Conservation (phyloP, 37 sponge, comb jelly and placozoan genomes). For the Cliona cf. orientalis region DNA sequence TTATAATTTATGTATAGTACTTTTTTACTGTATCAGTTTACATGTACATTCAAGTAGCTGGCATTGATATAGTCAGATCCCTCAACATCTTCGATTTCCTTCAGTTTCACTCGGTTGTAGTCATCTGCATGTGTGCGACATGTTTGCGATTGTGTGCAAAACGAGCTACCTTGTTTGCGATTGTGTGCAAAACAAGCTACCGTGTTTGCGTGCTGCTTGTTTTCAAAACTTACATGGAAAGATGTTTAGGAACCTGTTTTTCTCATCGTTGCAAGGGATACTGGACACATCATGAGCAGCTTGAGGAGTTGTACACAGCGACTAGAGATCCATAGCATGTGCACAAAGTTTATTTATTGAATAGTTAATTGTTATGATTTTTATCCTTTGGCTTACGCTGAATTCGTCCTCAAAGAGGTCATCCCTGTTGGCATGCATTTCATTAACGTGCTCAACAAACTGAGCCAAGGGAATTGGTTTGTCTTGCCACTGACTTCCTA, state of each 20-base stretch:
- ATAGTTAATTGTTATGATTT: neutral
- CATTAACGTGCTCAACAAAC: constrained; percentile 52
- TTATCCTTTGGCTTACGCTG: constrained; percentile 42
- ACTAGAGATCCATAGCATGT: too few species aligned
- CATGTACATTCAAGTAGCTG: constrained; percentile 59
- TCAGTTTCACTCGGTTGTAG: constrained; percentile 33
- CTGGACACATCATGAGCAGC: too few species aligned
- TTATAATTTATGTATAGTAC: too few species aligned
- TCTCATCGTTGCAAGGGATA: constrained; percentile 37
- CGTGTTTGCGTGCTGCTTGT: too few species aligned
- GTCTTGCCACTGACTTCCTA: too few species aligned
- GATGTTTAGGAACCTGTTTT: constrained; percentile 74
- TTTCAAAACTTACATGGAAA: constrained; percentile 65
- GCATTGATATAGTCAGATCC: constrained; percentile 72
- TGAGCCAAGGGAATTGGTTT: constrained; percentile 55
- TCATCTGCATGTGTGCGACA: constrained; percentile 69
- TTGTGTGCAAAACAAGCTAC: too few species aligned
- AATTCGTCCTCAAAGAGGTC: constrained; percentile 73
- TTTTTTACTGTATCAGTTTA: too few species aligned
- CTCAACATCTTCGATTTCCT: neutral
- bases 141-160: too few species aligned
- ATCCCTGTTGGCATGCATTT: constrained; percentile 56
- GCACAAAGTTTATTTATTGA: too few species aligned
- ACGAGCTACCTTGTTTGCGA: too few species aligned
- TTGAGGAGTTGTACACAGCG: too few species aligned